Conservation (phyloP, 2,797 vertebrate species). For the Propithecus deckenii region DNA sequence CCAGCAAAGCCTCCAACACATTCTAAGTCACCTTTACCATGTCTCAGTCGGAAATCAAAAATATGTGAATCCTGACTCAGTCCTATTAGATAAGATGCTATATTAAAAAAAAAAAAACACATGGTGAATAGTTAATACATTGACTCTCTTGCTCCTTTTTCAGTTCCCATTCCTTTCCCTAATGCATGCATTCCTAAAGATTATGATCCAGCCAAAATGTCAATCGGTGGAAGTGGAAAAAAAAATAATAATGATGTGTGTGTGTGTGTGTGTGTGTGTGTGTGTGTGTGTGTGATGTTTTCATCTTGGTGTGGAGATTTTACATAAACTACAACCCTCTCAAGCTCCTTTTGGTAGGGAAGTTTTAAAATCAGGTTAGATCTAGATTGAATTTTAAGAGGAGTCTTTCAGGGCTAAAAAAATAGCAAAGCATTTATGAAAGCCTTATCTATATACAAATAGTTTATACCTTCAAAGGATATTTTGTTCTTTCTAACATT, state of each 20-base stretch:
- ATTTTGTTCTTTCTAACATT: constrained; percentile 46
- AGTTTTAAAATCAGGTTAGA: constrained; percentile 45
- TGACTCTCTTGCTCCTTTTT: neutral
- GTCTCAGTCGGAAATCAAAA: constrained; percentile 11
- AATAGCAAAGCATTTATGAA: constrained; percentile 9
- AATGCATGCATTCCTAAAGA: neutral
- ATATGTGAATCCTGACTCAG: neutral
- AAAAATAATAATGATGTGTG: neutral
- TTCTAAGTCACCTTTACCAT: neutral
- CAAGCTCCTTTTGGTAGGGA: neutral
- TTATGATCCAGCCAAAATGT: neutral
- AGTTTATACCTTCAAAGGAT: constrained; percentile 63
- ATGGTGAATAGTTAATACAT: neutral
- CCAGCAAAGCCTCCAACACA: neutral
- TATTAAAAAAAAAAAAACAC: constrained; percentile 14
- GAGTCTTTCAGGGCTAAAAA: constrained; percentile 35
- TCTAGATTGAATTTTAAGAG: constrained; percentile 49
- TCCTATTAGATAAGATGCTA: constrained; percentile 10
- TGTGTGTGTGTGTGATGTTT: neutral
- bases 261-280: neutral
- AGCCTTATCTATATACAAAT: constrained; percentile 12
- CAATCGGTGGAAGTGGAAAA: neutral
- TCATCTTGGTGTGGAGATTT: neutral
- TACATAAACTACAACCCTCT: constrained; percentile 6
- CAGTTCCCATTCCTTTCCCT: constrained; percentile 1